Conservation (phyloP, 2,888 invertebrate species). For the Athalia cordata region DNA sequence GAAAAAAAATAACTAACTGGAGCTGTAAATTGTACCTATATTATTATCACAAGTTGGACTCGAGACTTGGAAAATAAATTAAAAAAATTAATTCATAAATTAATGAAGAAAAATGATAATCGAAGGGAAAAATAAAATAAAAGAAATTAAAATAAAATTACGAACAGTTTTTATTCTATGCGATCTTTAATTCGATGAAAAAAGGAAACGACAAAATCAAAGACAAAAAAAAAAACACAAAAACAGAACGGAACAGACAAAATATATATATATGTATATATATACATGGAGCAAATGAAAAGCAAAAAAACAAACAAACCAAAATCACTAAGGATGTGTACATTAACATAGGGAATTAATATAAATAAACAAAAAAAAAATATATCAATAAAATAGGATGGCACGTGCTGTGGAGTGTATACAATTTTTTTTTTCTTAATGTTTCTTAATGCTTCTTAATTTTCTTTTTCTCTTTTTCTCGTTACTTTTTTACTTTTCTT, state of each 20-base stretch:
- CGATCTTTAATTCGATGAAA: no score
- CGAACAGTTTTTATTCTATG: no score
- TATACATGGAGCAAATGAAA: slow-evolving; percentile 55
- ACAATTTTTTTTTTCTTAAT: slow-evolving; percentile 55
- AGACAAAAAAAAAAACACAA: background rate
- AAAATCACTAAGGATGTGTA: slow-evolving; percentile 69
- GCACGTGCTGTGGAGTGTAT: slow-evolving; percentile 64
- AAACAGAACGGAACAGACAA: slow-evolving; percentile 5
- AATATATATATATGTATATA: slow-evolving; percentile 56
- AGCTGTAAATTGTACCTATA: no score
- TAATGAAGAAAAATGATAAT: no score
- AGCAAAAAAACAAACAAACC: slow-evolving; percentile 55
- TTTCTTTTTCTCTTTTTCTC: slow-evolving; percentile 46
- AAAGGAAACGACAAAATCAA: no score
- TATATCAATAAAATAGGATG: slow-evolving; percentile 70
- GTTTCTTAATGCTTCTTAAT: slow-evolving; percentile 45
- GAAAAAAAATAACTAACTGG: no score
- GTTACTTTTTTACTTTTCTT: slow-evolving; percentile 48
- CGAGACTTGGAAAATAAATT: no score
- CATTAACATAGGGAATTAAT: slow-evolving; percentile 64
- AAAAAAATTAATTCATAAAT: no score
- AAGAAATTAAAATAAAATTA: no score
- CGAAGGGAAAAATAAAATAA: no score
- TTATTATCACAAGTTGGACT: no score
- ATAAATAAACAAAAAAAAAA: slow-evolving; percentile 57